A percentile compares a stretch with the other conserved stretches of the same genome.
These are phyloP conservation scores for Ichneumoninae sp. DNA, from an alignment of 2,888 invertebrate species.

Conservation along the genomic window DNA sequence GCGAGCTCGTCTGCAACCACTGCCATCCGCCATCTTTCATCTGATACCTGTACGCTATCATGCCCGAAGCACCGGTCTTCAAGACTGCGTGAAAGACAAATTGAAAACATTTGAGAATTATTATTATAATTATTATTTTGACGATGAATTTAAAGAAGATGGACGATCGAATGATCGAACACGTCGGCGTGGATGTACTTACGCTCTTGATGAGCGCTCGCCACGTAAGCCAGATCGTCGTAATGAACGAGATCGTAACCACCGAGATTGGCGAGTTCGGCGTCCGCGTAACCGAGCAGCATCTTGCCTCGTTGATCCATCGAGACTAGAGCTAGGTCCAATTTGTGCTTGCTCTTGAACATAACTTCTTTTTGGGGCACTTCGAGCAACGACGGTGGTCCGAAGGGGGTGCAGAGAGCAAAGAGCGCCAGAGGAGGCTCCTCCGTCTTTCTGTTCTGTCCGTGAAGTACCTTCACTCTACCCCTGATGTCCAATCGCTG, in stretches of 20 bases:
- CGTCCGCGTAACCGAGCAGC: slow-evolving; percentile 96
- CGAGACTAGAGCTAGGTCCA: slow-evolving; percentile 97
- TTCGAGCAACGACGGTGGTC: slow-evolving; percentile 98
- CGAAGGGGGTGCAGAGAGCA: slow-evolving; percentile 99
- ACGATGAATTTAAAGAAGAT: background rate
- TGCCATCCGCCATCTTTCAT: slow-evolving; percentile 98
- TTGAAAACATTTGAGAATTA: background rate
- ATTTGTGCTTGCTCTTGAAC: slow-evolving; percentile 99
- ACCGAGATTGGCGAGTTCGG: slow-evolving; percentile 96
- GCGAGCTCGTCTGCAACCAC: slow-evolving; percentile 98
- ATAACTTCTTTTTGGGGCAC: slow-evolving; percentile 99
- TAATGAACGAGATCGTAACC: slow-evolving; percentile 99
- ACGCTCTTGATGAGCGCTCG: slow-evolving; percentile 99
- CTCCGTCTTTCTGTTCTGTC: slow-evolving; percentile 97
- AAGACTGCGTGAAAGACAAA: slow-evolving; percentile 89
- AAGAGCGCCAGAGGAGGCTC: slow-evolving; percentile 97
- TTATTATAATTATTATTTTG: background rate
- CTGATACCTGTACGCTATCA: slow-evolving; percentile 99
- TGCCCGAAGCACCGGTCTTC: slow-evolving; percentile 99
- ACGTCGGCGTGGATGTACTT: slow-evolving; percentile 85
- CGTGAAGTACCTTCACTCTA: slow-evolving; percentile 97
- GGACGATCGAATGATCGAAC: background rate
- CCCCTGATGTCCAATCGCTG: slow-evolving; percentile 99
- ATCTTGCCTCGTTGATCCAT: slow-evolving; percentile 99
- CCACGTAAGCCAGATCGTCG: slow-evolving; percentile 98